Conservation (phyloP, 2,113 vertebrate genomes). For the Hydrolagus affinis region DNA sequence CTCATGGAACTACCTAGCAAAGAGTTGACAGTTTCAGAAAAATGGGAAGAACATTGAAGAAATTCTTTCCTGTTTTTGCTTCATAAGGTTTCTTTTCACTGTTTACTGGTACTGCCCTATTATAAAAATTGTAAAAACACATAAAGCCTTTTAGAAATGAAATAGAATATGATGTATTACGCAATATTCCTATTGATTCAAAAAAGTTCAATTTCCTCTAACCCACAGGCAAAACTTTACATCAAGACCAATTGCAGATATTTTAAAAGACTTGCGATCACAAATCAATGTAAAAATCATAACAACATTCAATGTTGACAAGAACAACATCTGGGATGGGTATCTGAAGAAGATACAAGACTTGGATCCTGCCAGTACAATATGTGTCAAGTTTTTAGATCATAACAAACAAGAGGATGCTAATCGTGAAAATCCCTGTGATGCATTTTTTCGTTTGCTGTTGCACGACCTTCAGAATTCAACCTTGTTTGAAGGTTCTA, state of each 20-base stretch:
- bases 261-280: conserved; percentile 60
- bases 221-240: conserved; percentile 50
- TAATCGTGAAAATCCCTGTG: conserved; percentile 31
- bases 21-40: too few species aligned
- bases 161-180: neutral
- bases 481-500: conserved; percentile 59
- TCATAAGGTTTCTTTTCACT: neutral
- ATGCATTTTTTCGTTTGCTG: conserved; percentile 56
- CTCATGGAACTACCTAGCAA: too few species aligned
- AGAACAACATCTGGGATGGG: conserved; percentile 58
- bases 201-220: neutral
- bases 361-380: conserved; percentile 63
- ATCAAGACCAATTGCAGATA: conserved; percentile 48
- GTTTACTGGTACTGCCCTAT: too few species aligned
- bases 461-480: conserved; percentile 59
- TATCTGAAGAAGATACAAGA: conserved; percentile 64
- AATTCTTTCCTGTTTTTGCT: neutral
- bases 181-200: neutral
- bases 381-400: conserved; percentile 62
- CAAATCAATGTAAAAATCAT: conserved; percentile 56
- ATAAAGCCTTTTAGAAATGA: neutral
- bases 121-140: neutral
- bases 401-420: conserved; percentile 33
- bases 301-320: conserved; percentile 57
- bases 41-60: too few species aligned